Conservation (phyloP, 2,888 invertebrate species). For the Cylloceria caligata region DNA sequence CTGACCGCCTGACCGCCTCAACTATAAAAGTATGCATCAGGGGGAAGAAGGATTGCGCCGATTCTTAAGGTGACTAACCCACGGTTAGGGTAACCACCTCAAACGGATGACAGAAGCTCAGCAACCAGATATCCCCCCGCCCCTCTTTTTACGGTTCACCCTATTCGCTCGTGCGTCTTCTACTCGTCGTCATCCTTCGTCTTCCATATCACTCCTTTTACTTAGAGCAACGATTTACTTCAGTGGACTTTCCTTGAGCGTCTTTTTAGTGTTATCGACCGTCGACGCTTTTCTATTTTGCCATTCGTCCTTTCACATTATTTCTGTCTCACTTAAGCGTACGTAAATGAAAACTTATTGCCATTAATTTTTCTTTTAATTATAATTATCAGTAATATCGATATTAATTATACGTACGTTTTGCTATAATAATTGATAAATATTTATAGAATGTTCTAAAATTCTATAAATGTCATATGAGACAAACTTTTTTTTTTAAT, state of each 20-base stretch:
- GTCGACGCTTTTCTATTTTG: constrained; percentile 69
- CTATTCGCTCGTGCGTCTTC: background rate
- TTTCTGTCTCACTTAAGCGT: background rate
- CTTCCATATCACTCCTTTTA: too few species aligned
- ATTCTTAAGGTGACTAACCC: constrained; percentile 2
- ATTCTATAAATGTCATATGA: too few species aligned
- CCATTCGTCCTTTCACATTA: background rate
- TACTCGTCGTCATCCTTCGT: constrained; percentile 24
- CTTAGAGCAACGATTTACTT: constrained; percentile 11
- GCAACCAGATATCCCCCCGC: constrained; percentile 74
- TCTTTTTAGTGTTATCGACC: constrained; percentile 75
- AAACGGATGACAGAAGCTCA: constrained; percentile 76
- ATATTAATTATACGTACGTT: background rate
- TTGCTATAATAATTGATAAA: background rate
- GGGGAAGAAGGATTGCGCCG: background rate
- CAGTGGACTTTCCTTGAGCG: constrained; percentile 50
- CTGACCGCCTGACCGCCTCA: too few species aligned
- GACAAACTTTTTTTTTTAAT: too few species aligned
- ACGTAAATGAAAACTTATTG: background rate
- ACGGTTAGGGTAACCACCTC: constrained; percentile 72
- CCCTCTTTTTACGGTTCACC: constrained; percentile 17
- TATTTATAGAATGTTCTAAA: background rate
- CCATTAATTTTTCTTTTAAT: background rate
- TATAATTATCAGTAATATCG: background rate
- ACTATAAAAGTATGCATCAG: background rate